Evolutionary conservation across 2,113 vertebrate genomes (phyloP), one percentile per base, ranked within the genome.

Genomic region (Elachura formosa): DNA sequence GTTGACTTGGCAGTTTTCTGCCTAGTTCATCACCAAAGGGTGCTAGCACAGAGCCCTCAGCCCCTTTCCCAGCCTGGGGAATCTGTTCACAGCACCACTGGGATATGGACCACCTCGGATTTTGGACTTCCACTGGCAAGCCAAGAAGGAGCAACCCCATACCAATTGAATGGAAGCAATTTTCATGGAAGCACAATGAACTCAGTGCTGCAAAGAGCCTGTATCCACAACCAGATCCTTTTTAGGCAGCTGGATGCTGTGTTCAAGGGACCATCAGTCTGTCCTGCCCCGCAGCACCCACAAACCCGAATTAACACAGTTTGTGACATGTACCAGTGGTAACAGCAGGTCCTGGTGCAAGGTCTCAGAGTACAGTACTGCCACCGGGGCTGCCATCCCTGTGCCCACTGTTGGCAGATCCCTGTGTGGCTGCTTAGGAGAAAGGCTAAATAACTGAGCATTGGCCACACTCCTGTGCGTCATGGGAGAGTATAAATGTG

Each of bases 381-480:
- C 20, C 69, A 40, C 31, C 41, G 48, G 49, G 5, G 10, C 5
- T 48, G 49, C 29, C 10, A 2, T 10, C 34, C 64, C 38, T 16
- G 1, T 20, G 49, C 58, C 48, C n/a, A 7, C 26, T 1, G 0
- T 22, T 3, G 11, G 9, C 31, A 25, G 34, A 36, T 29, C 52
- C 58, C 36, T 12, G 40, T 5, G 2, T 12, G 45, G 68, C 58
- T 74, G 49, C 51, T 51, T 16, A 5, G 6, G 54, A 24, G 14
- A 23, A 28, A 52, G 46, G 34, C 54, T 2, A 4, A 68, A 8
- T 1, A 7, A 55, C 33, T 8, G 48, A 69, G 58, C 36, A 3
- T 2, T 54, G 3, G 3, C 68, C 33, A 8, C 1, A 0, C 14
- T 19, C 2, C 19, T 10, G 14, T 5, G 19, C 3, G 34, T 11